Conservation (phyloP, 2,113 vertebrate genomes). For the Macroglossus sobrinus region DNA sequence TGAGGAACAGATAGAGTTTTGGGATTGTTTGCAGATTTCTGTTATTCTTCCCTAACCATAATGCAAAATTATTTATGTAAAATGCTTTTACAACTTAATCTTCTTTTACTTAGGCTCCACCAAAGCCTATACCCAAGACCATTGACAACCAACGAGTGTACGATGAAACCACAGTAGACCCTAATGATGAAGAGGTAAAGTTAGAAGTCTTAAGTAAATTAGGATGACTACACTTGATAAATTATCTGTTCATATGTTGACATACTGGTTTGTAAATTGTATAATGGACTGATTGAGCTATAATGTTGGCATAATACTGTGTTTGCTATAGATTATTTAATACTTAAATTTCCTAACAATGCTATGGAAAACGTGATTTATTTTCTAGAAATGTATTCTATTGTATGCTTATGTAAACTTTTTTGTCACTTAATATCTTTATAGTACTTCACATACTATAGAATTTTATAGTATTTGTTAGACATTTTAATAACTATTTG, state of each 20-base stretch:
- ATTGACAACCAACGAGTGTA: constrained; percentile 97
- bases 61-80: constrained; percentile 14
- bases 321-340: constrained; percentile 26
- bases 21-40: background rate
- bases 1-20: background rate
- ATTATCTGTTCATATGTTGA: background rate
- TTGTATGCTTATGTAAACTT: background rate
- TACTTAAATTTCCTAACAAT: constrained; percentile 17
- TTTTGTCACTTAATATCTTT: background rate
- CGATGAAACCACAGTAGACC: constrained; percentile 96
- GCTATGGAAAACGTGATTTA: background rate
- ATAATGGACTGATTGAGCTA: background rate
- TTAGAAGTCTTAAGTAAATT: constrained; percentile 24
- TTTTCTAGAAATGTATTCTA: background rate
- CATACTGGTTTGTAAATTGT: background rate
- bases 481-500: constrained; percentile 22
- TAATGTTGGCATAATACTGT: background rate
- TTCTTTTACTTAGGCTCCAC: constrained; percentile 88
- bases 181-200: constrained; percentile 95
- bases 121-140: constrained; percentile 95
- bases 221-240: background rate
- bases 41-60: background rate
- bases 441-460: background rate
- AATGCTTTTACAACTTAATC: background rate
- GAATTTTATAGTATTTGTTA: background rate